Conservation (phyloP, 2,888 invertebrate species). For the Rambutsinella grinnellia region DNA sequence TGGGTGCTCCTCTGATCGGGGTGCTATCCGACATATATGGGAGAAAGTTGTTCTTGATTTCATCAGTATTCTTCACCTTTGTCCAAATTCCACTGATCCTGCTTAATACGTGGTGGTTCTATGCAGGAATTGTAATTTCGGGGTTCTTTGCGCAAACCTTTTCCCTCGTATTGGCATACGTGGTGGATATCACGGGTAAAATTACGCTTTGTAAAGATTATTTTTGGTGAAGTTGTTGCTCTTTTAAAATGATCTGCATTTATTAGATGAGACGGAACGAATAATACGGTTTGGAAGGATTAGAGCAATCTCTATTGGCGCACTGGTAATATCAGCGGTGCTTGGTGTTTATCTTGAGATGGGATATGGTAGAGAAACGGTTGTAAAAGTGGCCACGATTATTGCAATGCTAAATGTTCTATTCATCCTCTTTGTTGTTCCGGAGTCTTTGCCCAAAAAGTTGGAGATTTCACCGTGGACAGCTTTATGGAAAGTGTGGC, state of each 20-base stretch:
- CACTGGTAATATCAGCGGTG: constrained; percentile 98
- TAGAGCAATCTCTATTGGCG: constrained; percentile 99
- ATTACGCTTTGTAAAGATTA: no score
- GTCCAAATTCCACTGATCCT: constrained; percentile 99
- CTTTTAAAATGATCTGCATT: no score
- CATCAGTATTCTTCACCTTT: constrained; percentile 99
- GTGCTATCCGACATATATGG: constrained; percentile 78
- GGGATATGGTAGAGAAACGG: constrained; percentile 84
- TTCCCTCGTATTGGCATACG: constrained; percentile 99
- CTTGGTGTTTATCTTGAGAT: constrained; percentile 91
- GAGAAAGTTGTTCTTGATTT: constrained; percentile 95
- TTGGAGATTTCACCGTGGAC: constrained; percentile 81
- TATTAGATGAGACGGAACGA: constrained; percentile 87
- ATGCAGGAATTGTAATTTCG: constrained; percentile 98
- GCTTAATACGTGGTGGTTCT: constrained; percentile 99
- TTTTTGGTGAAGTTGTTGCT: no score
- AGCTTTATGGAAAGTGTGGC: constrained; percentile 90
- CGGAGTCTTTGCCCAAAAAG: constrained; percentile 98
- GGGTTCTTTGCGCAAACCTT: constrained; percentile 99
- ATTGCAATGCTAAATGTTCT: constrained; percentile 97
- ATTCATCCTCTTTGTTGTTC: constrained; percentile 97
- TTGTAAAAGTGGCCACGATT: constrained; percentile 94
- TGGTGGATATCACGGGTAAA: constrained; percentile 99
- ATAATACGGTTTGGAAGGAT: constrained; percentile 95
- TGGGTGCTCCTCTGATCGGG: constrained; percentile 97